Percentiles rank a stretch among this genome's conserved stretches.
These are phyloP conservation scores for Premnoplex brunnescens DNA, from an alignment of 2,797 vertebrate genomes.

Conservation along the genomic window DNA sequence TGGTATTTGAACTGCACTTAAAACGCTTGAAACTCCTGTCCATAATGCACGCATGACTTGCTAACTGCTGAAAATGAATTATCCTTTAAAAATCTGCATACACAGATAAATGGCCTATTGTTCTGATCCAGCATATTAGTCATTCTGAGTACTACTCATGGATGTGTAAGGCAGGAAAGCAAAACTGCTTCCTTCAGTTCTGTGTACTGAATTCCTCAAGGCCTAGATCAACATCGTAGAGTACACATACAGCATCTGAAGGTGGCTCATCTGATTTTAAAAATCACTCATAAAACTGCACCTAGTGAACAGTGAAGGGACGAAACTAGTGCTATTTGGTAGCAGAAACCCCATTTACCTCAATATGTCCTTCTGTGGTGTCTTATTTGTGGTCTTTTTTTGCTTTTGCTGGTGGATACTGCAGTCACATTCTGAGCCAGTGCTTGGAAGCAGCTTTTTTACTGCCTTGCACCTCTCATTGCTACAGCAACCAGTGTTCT, in stretches of 20 bases:
- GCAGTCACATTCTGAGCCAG: conserved; percentile 3
- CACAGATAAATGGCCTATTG: not conserved
- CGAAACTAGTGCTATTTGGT: not conserved
- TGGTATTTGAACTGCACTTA: not conserved
- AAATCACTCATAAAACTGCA: not conserved
- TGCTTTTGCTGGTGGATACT: not conserved
- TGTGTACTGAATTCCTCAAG: not conserved
- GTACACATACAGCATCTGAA: not conserved
- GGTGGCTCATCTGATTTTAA: not conserved
- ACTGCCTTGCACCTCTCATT: conserved; percentile 55
- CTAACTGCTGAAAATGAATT: not conserved
- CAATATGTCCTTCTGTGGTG: not conserved
- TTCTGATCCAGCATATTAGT: not conserved
- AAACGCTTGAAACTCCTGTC: not conserved
- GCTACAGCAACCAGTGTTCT: conserved; percentile 54
- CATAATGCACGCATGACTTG: not conserved
- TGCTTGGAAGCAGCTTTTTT: conserved; percentile 46
- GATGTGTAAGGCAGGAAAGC: not conserved
- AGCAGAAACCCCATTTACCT: conserved; percentile 43
- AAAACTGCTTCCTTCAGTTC: not conserved
- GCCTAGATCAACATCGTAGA: not conserved
- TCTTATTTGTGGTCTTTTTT: not conserved
- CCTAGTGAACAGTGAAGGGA: not conserved
- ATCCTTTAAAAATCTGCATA: not conserved
- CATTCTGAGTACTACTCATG: not conserved